phyloP scores from a whole-genome alignment of 1,140 invertebrate genomes.

The Bilobella aurantiaca region DNA sequence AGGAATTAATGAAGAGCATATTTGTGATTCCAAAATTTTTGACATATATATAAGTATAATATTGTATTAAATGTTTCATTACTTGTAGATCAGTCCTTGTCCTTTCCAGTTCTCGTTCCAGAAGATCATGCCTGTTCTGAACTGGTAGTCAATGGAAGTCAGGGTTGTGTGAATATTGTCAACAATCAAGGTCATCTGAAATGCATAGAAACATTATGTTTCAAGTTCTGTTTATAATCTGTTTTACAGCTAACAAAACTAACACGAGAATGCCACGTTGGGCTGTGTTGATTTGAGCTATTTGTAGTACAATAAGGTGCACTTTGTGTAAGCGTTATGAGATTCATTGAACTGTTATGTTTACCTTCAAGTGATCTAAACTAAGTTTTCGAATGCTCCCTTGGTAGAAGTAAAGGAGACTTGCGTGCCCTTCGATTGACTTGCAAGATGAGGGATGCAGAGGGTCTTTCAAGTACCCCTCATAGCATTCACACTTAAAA shows the following conservation, averaged over 20 bases:
- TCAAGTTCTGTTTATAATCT: too few species aligned
- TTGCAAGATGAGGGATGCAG: conserved; percentile 72
- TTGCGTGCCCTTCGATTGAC: conserved; percentile 73
- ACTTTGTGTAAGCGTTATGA: too few species aligned
- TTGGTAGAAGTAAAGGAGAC: conserved; percentile 67
- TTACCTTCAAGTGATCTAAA: conserved; percentile 59
- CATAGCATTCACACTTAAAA: conserved; percentile 83
- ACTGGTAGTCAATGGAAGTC: conserved; percentile 78
- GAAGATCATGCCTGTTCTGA: conserved; percentile 80
- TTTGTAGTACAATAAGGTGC: too few species aligned
- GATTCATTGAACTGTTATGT: background rate
- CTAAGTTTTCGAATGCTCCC: conserved; percentile 82
- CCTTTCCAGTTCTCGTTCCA: conserved; percentile 87
- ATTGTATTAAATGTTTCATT: conserved; percentile 23
- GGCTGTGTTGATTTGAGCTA: too few species aligned
- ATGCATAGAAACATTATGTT: background rate
- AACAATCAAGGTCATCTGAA: conserved; percentile 75
- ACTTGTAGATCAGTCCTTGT: conserved; percentile 67
- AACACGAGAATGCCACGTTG: too few species aligned
- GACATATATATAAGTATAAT: background rate
- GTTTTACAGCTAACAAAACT: too few species aligned
- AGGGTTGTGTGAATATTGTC: conserved; percentile 70
- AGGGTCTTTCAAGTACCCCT: conserved; percentile 76
- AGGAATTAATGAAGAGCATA: conserved; percentile 24
- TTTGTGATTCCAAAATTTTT: background rate